Base-by-base conservation (phyloP, 2,113 vertebrate genomes). In the Ammodytes dubius region DNA sequence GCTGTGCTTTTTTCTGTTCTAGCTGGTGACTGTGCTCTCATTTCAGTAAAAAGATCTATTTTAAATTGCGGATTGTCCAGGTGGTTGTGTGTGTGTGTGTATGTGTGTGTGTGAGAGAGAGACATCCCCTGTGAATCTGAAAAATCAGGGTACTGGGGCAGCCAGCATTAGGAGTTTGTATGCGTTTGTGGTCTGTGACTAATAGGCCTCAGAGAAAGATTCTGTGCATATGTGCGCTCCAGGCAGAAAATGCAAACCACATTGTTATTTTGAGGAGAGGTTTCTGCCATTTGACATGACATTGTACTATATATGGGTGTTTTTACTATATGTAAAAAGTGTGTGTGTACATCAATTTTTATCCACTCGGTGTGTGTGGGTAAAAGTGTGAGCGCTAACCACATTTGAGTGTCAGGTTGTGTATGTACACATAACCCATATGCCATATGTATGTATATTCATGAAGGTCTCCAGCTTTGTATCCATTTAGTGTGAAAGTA, bases 91-190 rank as follows among this genome's bases (percentile, higher is more conserved):
- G 74, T 74, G 74, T 61, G 73, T 53, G 73, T 67, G 69, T 69
- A 74, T 39, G 46, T 68, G 71, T 40, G 61, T 49, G 76, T 54
- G 45, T 45, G 45, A n/a, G n/a, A n/a, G n/a, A n/a, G 83, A 81
- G 56, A 49, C 61, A 49, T 83, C 84, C 84, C 86, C 64, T 79
- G 78, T 75, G 85, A 85, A 49, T 82, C 83, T 79, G 73, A 53
- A 70, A 85, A 95, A 91, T 80, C 80, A 91, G 94, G 91, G 91
- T 90, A 95, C 79, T 93, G 85, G 94, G 91, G 71, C 93, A 92
- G 82, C 83, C 19, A 8, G 46, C 74, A 79, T 81, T 75, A 61
- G n/a, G 84, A 89, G 70, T 71, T 71, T 72, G 74, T 76, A 15
- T 60, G 70, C 80, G 83, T 81, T 81, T 85, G 79, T 84, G 85